phyloP scores from a whole-genome alignment of 1,140 invertebrate species.

The Drosophila azteca region DNA sequence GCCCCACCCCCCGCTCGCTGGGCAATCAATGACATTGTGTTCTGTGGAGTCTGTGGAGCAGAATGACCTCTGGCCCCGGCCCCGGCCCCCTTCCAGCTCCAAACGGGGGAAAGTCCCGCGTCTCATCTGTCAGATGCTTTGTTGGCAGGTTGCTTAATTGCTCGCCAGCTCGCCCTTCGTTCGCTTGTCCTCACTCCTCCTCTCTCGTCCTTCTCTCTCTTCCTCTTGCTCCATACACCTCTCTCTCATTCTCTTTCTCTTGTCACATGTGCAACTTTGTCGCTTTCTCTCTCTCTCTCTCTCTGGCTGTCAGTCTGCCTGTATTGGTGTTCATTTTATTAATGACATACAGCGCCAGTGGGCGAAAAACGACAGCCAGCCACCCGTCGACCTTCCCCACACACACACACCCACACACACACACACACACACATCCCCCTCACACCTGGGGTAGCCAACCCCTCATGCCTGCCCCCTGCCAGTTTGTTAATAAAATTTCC shows the following conservation, averaged over 20 bases:
- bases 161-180: conserved; percentile 69
- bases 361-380: conserved; percentile 10
- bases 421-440: conserved; percentile 5
- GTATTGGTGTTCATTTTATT: conserved; percentile 82
- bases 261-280: conserved; percentile 47
- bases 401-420: neutral
- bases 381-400: neutral
- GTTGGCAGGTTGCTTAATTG: conserved; percentile 83
- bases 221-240: neutral
- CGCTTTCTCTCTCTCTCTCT: conserved; percentile 2
- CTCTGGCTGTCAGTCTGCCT: conserved; percentile 5
- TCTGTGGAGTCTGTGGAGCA: conserved; percentile 38
- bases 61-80: conserved; percentile 18
- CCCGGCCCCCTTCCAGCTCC: neutral
- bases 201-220: neutral
- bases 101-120: too few relatives aligned
- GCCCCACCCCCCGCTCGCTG: conserved; percentile 27
- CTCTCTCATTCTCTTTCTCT: neutral
- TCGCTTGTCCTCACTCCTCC: conserved; percentile 4
- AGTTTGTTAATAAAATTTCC: conserved; percentile 73
- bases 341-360: conserved; percentile 76
- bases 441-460: neutral
- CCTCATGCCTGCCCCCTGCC: neutral
- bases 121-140: conserved; percentile 67
- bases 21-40: conserved; percentile 71